Evolutionary conservation across 2,113 vertebrate species (phyloP).

Genomic region (Phrynocephalus versicolor): DNA sequence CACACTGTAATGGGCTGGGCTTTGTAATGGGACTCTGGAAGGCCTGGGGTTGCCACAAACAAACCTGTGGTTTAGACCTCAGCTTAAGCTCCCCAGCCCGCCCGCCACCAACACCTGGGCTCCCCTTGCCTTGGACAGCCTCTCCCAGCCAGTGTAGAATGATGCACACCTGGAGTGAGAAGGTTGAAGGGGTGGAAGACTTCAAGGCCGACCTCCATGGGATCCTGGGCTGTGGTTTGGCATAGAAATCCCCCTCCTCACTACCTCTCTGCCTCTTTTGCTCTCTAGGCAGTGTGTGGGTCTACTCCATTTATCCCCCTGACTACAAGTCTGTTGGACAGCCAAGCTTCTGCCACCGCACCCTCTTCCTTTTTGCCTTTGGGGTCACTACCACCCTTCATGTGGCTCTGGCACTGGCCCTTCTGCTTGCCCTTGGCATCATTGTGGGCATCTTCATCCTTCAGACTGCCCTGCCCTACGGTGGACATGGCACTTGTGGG

Average conservation of each 20-base stretch:
- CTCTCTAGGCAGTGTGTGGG: conserved; percentile 41
- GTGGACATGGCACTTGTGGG: neutral
- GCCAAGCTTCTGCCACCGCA: neutral
- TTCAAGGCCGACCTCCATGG: too few relatives aligned
- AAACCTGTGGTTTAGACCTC: too few relatives aligned
- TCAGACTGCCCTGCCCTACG: neutral
- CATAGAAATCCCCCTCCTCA: neutral
- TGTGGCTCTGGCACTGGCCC: neutral
- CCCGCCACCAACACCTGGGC: neutral
- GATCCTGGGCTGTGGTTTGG: too few relatives aligned
- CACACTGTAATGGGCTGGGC: too few relatives aligned
- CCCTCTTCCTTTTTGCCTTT: conserved; percentile 45
- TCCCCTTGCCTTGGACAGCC: too few relatives aligned
- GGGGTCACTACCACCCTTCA: conserved; percentile 15
- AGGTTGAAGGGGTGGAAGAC: too few relatives aligned
- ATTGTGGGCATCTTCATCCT: neutral
- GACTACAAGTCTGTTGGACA: neutral
- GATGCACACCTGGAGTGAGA: too few relatives aligned
- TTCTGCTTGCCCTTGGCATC: neutral
- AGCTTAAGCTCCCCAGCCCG: neutral
- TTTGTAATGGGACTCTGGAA: too few relatives aligned
- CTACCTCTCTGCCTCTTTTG: too few relatives aligned
- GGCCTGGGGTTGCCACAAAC: too few relatives aligned
- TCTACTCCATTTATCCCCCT: conserved; percentile 23
- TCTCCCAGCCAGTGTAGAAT: too few relatives aligned